These are phyloP conservation scores for Typhlomys cinereus DNA, from an alignment of 2,113 vertebrate genomes.

Conservation along the genomic window DNA sequence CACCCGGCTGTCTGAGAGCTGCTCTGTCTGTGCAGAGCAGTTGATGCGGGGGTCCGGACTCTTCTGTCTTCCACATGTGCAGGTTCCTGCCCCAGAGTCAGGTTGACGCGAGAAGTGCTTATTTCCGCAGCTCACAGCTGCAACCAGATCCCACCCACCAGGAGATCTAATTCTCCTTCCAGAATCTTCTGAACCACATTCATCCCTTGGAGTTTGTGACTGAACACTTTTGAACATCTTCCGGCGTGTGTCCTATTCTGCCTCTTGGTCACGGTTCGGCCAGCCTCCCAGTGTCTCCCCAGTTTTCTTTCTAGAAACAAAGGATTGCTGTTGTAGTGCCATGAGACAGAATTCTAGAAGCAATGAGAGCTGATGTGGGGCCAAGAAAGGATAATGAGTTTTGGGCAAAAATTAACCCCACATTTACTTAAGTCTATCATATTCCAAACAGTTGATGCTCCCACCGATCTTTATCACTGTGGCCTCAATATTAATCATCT, in stretches of 20 bases:
- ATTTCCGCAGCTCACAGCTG: slow-evolving; percentile 55
- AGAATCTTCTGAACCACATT: slow-evolving; percentile 61
- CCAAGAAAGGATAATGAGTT: neutral
- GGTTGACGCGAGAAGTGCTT: slow-evolving; percentile 52
- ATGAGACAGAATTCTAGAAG: neutral
- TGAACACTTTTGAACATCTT: slow-evolving; percentile 22
- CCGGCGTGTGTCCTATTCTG: neutral
- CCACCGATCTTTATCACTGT: slow-evolving; percentile 28
- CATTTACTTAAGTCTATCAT: neutral
- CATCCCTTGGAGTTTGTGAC: neutral
- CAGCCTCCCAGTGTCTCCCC: neutral
- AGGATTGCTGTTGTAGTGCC: neutral
- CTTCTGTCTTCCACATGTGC: neutral
- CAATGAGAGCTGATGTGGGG: neutral
- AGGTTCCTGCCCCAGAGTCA: slow-evolving; percentile 17
- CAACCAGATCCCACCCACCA: slow-evolving; percentile 15
- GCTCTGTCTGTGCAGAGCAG: neutral
- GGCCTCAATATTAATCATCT: neutral
- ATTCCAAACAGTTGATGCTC: neutral
- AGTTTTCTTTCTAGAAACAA: neutral
- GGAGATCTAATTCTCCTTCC: slow-evolving; percentile 57
- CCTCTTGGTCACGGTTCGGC: neutral
- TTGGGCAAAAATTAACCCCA: slow-evolving; percentile 8
- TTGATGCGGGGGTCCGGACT: neutral
- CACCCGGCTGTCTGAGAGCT: slow-evolving; percentile 49